Conservation (phyloP, 2,113 vertebrate species). For the Globicephala melas region DNA sequence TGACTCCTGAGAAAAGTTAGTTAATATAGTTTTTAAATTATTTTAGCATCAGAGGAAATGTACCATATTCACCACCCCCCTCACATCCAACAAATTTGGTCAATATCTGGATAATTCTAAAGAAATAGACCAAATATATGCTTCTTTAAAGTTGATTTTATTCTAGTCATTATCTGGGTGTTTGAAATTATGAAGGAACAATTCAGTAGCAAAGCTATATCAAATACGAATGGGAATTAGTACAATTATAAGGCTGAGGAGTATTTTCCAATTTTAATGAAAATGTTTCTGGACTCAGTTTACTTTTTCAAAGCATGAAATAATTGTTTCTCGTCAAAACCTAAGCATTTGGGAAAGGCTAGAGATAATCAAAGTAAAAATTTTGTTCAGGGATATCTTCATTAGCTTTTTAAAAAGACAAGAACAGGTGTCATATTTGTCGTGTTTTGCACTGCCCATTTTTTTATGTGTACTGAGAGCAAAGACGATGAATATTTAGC, state of each 20-base stretch:
- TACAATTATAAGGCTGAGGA: not conserved
- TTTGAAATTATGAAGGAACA: not conserved
- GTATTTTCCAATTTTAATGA: not conserved
- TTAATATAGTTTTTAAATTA: not conserved
- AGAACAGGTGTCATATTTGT: not conserved
- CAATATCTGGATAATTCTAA: not conserved
- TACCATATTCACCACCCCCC: not conserved
- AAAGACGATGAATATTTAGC: not conserved
- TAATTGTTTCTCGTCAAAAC: not conserved
- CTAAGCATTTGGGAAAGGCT: not conserved
- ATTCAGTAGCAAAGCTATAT: not conserved
- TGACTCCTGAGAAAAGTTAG: not conserved
- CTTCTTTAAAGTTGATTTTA: not conserved
- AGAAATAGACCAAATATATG: not conserved
- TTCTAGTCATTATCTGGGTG: not conserved
- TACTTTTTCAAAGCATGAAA: not conserved
- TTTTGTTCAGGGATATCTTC: not conserved
- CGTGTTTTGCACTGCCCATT: not conserved
- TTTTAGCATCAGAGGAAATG: not conserved
- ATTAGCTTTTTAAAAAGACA: not conserved
- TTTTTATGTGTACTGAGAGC: not conserved
- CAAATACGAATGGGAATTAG: not conserved
- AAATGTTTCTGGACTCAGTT: not conserved
- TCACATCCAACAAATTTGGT: not conserved
- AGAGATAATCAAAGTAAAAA: not conserved